These are phyloP conservation scores for Stichopus chloronotus DNA, from an alignment of 35 echinoderm and acorn worm species.

Conservation along the genomic window DNA sequence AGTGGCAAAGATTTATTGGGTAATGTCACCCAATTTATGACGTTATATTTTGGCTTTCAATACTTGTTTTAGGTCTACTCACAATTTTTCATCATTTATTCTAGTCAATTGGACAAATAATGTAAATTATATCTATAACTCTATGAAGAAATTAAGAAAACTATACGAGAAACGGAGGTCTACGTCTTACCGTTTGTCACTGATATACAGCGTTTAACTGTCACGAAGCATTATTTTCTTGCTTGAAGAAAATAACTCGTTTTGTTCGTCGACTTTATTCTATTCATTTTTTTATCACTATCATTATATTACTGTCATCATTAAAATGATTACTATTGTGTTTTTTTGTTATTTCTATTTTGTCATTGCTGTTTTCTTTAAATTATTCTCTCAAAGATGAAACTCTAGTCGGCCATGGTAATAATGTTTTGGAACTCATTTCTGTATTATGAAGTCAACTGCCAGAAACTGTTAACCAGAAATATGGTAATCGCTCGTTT, in stretches of 20 bases:
- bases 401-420: not conserved
- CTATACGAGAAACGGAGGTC: not conserved
- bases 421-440: not conserved
- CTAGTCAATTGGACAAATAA: not conserved
- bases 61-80: not conserved
- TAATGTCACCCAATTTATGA: not conserved
- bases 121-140: not conserved
- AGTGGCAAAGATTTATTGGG: too few species aligned
- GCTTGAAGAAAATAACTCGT: not conserved
- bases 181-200: not conserved
- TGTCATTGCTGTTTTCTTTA: not conserved
- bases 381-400: constrained; percentile 5
- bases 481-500: not conserved
- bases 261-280: not conserved
- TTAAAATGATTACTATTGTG: not conserved
- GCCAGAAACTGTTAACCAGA: not conserved
- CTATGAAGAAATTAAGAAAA: not conserved
- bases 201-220: too few species aligned
- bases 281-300: too few species aligned
- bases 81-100: not conserved
- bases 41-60: not conserved
- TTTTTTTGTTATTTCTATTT: not conserved
- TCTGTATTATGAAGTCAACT: not conserved
- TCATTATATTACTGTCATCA: too few species aligned
- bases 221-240: too few species aligned